Conservation (phyloP, 2,888 invertebrate species). For the Troides aeacus region DNA sequence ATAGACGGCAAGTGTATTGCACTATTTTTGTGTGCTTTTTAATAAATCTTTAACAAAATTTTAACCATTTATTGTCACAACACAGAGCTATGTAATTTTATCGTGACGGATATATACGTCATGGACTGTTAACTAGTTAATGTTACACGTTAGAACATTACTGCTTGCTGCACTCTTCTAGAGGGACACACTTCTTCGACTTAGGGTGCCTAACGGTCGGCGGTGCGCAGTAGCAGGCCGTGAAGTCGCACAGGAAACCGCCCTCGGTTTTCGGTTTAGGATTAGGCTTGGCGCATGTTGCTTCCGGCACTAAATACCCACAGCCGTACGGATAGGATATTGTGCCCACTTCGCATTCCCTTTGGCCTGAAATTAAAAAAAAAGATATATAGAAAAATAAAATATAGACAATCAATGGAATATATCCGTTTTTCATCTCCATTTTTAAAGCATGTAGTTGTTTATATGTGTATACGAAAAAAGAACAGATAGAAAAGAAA, state of each 20-base stretch:
- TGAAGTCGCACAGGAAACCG: slow-evolving; percentile 45
- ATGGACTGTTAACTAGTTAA: not conserved
- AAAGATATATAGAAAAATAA: not conserved
- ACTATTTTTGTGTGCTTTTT: no score
- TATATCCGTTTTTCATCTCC: no score
- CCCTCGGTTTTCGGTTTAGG: slow-evolving; percentile 34
- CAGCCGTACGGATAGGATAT: slow-evolving; percentile 44
- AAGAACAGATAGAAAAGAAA: no score
- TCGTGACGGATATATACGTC: no score
- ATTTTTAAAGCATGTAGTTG: no score
- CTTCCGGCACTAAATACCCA: slow-evolving; percentile 42
- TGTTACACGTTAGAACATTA: not conserved
- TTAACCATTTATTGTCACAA: no score
- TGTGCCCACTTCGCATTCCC: slow-evolving; percentile 41
- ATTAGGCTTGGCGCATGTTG: slow-evolving; percentile 53
- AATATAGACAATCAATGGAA: no score
- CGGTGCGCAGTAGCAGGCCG: slow-evolving; percentile 52
- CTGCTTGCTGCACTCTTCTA: slow-evolving; percentile 43
- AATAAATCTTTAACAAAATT: no score
- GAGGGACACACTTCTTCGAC: slow-evolving; percentile 45
- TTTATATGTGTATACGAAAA: no score
- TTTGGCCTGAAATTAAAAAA: slow-evolving; percentile 31
- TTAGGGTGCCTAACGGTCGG: slow-evolving; percentile 51
- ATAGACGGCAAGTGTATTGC: no score
- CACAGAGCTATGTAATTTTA: no score